Evolutionary conservation across 2,113 vertebrate species (phyloP), one percentile per base, ranked within the genome.

Genomic region (Rhinolophus sinicus): DNA sequence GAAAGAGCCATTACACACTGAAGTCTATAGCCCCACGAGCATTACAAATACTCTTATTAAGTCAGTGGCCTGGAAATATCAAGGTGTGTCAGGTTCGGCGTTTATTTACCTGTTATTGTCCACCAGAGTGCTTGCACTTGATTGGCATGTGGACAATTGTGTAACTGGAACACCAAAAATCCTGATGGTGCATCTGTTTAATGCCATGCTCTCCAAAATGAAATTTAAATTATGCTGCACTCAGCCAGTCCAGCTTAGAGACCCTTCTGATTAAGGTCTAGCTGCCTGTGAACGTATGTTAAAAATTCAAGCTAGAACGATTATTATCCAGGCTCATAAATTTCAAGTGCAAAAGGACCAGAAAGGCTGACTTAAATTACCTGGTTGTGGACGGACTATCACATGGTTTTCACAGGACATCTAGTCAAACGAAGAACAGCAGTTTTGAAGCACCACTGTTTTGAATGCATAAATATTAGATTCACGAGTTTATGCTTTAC

Each of bases 81-180:
- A 80, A 88, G 91, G 75, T 85, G 8, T 81, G 93, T 96, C 94
- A 98, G 96, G 88, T 96, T 28, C 6, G 0, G 73, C 94, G 26
- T 95, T 91, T 96, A 93, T 97, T 97, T 97, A 97, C 97, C 97
- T 97, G 96, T 91, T 90, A 75, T 50, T 86, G 81, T 94, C 94
- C 4, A 1, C 93, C 91, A 11, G 24, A 89, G 93, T 92, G 60
- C 95, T 93, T 87, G 73, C 65, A 80, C 94, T 97, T 97, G 97
- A 97, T 93, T 96, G 97, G 65, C 97, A 85, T 93, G 81, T 77
- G 97, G 88, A 94, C 97, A 97, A 97, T 97, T 97, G 94, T 93
- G 95, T 97, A 97, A 97, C 96, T 96, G 97, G 96, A 96, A 95
- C 94, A 97, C 97, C 94, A 78, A 96, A 90, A 97, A 96, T 73